These are phyloP conservation scores for Ennomos erosarius DNA, from an alignment of 2,888 invertebrate genomes.

Conservation along the genomic window DNA sequence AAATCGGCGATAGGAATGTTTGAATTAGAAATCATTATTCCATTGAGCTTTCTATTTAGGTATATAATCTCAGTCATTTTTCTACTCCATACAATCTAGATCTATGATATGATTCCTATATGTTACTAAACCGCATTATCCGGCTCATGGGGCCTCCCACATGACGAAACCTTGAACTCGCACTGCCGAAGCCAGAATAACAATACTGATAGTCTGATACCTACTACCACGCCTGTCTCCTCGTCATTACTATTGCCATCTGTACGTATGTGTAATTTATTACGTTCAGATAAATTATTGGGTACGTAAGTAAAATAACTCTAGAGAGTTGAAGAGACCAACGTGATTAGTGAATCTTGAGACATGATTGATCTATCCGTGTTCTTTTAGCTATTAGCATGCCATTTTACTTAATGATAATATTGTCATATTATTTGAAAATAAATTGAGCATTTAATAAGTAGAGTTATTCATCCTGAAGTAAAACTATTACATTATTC, in stretches of 20 bases:
- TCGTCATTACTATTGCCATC: constrained; percentile 36
- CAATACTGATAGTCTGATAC: constrained; percentile 48
- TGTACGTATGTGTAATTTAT: constrained; percentile 19
- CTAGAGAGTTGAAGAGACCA: constrained; percentile 9
- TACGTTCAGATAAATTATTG: constrained; percentile 24
- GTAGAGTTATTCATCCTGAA: no score
- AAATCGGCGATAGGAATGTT: no score
- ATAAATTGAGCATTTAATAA: no score
- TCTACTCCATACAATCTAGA: constrained; percentile 9
- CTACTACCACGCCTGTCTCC: constrained; percentile 32
- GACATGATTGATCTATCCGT: no score
- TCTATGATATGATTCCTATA: constrained; percentile 17
- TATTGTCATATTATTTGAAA: no score
- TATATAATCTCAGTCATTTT: no score
- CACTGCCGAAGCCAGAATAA: constrained; percentile 61
- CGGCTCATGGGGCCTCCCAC: constrained; percentile 62
- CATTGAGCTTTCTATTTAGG: no score
- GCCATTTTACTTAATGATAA: no score
- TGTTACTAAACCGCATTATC: constrained; percentile 42
- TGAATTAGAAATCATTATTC: no score
- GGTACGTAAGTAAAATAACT: constrained; percentile 1
- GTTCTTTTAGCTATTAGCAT: no score
- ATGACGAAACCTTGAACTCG: constrained; percentile 70
- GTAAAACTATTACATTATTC: no score
- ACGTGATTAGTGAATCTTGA: background rate